A percentile compares a stretch with the other conserved stretches of the same genome.
phyloP scores from a whole-genome alignment of 2,888 invertebrate genomes.

The Zeuzera pyrina region DNA sequence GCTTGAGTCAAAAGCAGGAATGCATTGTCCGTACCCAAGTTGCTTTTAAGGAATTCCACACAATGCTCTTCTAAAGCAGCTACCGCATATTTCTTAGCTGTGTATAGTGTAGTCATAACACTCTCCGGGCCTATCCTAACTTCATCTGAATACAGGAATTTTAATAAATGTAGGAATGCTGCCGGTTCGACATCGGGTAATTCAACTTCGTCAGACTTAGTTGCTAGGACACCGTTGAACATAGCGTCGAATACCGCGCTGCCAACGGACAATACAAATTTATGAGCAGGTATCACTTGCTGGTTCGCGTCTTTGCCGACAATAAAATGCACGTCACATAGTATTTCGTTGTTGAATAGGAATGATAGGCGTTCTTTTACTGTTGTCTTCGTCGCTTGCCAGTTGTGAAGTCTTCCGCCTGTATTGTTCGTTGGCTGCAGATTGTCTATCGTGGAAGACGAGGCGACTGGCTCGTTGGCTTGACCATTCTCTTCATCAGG shows the following conservation, averaged over 20 bases:
- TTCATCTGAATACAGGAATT: conserved; percentile 85
- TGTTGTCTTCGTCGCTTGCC: conserved; percentile 83
- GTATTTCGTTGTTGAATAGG: conserved; percentile 63
- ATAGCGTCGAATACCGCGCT: conserved; percentile 91
- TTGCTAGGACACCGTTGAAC: conserved; percentile 85
- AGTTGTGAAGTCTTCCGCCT: conserved; percentile 72
- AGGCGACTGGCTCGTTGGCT: conserved; percentile 36
- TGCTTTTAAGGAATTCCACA: conserved; percentile 82
- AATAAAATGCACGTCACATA: conserved; percentile 82
- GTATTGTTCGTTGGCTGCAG: conserved; percentile 53
- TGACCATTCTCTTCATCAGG: conserved; percentile 48
- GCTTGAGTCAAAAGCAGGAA: conserved; percentile 86
- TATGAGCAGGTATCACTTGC: conserved; percentile 84
- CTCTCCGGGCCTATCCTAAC: conserved; percentile 88
- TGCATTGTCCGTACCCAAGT: conserved; percentile 87
- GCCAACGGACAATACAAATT: conserved; percentile 85
- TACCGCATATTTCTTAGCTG: conserved; percentile 90
- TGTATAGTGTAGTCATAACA: conserved; percentile 89
- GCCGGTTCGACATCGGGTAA: conserved; percentile 88
- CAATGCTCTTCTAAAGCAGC: conserved; percentile 87
- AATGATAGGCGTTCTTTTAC: conserved; percentile 83
- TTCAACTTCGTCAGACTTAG: conserved; percentile 80
- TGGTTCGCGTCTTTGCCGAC: conserved; percentile 81
- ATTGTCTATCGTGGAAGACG: conserved; percentile 46
- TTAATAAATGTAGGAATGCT: conserved; percentile 83